These are phyloP conservation scores for Rhadina sibilatrix DNA, from an alignment of 2,113 vertebrate species.

Conservation along the genomic window DNA sequence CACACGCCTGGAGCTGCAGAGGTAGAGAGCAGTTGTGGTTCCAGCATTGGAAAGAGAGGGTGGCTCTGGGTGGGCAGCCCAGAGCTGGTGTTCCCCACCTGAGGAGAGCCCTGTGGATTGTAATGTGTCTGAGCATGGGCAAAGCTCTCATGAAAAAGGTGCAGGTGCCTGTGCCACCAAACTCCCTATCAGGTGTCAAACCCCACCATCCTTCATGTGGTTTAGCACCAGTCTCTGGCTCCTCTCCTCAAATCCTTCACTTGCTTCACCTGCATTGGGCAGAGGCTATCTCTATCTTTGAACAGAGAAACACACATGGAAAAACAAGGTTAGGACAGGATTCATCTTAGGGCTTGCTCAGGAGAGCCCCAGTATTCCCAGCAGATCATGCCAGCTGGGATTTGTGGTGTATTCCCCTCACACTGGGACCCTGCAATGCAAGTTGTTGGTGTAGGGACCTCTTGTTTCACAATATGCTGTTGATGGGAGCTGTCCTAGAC, in stretches of 20 bases:
- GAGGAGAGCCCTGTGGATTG: background rate
- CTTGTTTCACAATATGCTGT: background rate
- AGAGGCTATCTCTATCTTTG: background rate
- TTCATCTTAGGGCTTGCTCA: background rate
- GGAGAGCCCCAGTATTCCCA: background rate
- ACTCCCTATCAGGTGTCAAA: background rate
- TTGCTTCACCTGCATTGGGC: background rate
- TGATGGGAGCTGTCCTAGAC: background rate
- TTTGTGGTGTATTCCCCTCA: background rate
- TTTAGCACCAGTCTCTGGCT: background rate
- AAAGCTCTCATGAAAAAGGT: background rate
- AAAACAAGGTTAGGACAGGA: background rate
- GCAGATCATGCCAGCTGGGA: background rate
- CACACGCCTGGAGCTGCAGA: background rate
- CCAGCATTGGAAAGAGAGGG: background rate
- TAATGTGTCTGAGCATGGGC: background rate
- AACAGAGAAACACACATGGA: background rate
- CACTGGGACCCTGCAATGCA: background rate
- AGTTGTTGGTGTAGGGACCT: background rate
- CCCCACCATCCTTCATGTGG: rapidly evolving
- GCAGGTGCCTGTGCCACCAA: background rate
- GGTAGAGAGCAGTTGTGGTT: background rate
- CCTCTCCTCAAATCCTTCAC: background rate
- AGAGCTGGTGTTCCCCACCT: background rate
- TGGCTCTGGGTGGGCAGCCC: background rate